Percentiles rank a stretch among this genome's conserved stretches.
These are phyloP conservation scores for Drosophila bipectinata DNA, from an alignment of 1,140 invertebrate genomes.

Conservation along the genomic window DNA sequence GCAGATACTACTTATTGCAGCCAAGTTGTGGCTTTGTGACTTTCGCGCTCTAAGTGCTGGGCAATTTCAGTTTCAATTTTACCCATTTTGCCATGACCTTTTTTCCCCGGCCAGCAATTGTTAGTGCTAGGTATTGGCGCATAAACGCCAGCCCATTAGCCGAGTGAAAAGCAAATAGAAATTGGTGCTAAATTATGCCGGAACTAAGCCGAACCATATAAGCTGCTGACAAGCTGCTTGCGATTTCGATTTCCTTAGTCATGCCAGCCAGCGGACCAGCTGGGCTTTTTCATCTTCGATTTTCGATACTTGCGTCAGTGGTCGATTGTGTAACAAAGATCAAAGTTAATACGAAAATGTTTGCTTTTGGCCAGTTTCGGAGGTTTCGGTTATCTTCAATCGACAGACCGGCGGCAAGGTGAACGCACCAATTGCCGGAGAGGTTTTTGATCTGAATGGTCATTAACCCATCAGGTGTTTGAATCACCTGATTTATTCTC, in stretches of 20 bases:
- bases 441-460: conserved; percentile 47
- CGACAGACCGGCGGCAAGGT: conserved; percentile 38
- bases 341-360: conserved; percentile 42
- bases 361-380: conserved; percentile 13
- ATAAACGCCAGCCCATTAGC: conserved; percentile 66
- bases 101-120: conserved; percentile 60
- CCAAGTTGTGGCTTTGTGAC: conserved; percentile 42
- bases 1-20: conserved; percentile 42
- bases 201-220: conserved; percentile 66
- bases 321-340: conserved; percentile 62
- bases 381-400: conserved; percentile 36
- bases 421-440: conserved; percentile 48
- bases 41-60: conserved; percentile 71
- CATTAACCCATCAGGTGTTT: conserved; percentile 26
- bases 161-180: conserved; percentile 76
- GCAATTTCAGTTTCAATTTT: conserved; percentile 79
- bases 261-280: conserved; percentile 19
- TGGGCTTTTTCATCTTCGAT: conserved; percentile 47
- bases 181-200: conserved; percentile 81
- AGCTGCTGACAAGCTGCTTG: neutral
- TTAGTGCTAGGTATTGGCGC: conserved; percentile 40
- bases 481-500: conserved; percentile 5
- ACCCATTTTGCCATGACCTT: conserved; percentile 78
- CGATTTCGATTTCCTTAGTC: conserved; percentile 47
- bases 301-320: conserved; percentile 54